These are phyloP conservation scores for Morone saxatilis DNA, from an alignment of 2,113 vertebrate genomes.

Conservation along the genomic window DNA sequence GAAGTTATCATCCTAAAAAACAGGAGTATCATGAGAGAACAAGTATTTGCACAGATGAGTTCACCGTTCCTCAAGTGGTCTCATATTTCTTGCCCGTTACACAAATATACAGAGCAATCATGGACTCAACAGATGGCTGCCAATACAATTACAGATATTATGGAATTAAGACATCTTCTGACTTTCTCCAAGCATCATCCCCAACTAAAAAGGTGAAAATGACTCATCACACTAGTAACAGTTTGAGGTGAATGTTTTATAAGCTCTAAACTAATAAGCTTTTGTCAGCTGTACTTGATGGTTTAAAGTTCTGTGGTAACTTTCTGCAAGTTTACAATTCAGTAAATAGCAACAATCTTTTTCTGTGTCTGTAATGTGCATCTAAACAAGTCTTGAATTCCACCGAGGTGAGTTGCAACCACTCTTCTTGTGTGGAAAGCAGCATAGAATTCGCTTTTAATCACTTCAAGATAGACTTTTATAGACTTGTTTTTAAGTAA, in stretches of 20 bases:
- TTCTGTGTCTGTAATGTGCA: background rate
- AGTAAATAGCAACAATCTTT: background rate
- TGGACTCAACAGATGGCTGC: background rate
- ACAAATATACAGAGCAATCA: conserved; percentile 1
- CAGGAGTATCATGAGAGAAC: background rate
- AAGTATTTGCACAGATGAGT: conserved; percentile 27
- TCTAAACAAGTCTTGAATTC: conserved; percentile 6
- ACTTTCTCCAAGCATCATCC: conserved; percentile 2
- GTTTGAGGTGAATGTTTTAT: background rate
- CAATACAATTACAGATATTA: background rate
- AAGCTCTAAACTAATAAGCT: background rate
- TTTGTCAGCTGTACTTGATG: background rate
- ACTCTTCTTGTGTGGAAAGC: background rate
- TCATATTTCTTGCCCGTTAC: conserved; percentile 5
- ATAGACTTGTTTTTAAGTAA: conserved; percentile 26
- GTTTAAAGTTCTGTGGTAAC: background rate
- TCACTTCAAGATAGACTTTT: conserved; percentile 27
- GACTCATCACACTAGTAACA: background rate
- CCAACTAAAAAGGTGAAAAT: background rate
- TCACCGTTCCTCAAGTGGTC: background rate
- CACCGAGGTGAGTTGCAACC: conserved; percentile 13
- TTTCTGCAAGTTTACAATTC: too few species aligned
- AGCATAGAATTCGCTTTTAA: background rate
- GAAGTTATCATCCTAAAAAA: conserved; percentile 25
- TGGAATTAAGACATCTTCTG: conserved; percentile 20